Base-by-base conservation (phyloP, 2,113 vertebrate species). In the Butastur rufipennis region DNA sequence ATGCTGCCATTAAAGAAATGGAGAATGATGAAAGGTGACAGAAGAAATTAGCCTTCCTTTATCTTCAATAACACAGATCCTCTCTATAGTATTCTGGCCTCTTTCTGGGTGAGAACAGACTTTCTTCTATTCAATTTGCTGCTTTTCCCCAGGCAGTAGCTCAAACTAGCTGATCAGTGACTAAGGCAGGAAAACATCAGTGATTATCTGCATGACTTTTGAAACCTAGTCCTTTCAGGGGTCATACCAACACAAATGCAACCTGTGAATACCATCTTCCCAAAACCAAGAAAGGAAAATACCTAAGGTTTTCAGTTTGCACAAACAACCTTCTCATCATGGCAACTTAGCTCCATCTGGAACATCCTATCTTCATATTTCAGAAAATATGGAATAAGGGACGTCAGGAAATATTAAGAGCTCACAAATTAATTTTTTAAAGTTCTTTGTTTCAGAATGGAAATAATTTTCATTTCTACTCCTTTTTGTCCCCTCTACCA, bases 351-450 rank as follows among this genome's bases (percentile, higher is more conserved):
- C 55, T 94, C 77, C 65, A 74, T 59, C 62, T 86, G 81, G n/a
- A 88, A 72, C 43, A 90, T 45, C 53, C 73, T 79, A 59, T 95
- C 89, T 91, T 93, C 81, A n/a, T 83, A 90, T 93, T 97, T 96
- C 72, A 95, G 91, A 87, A 95, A 95, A 65, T 23, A 93, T 3
- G 8, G 95, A 95, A 95, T 93, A 81, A 95, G 67, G 63, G 26
- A 97, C 81, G 92, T 91, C 52, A 78, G 75, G 50, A 96, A 78
- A 78, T 79, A 94, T 55, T 81, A 92, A 71, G 94, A 86, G 42
- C 48, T 96, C 91, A 81, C 19, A 0, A 94, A 89, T 25, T 3
- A 72, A 43, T 93, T 96, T 90, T 81, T 80, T 86, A 10, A 94
- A 95, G 71, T 84, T 93, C 65, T 72, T 97, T 75, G 15, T 68